These are phyloP conservation scores for Rhinogobio ventralis DNA, from an alignment of 2,797 vertebrate species.

Conservation along the genomic window DNA sequence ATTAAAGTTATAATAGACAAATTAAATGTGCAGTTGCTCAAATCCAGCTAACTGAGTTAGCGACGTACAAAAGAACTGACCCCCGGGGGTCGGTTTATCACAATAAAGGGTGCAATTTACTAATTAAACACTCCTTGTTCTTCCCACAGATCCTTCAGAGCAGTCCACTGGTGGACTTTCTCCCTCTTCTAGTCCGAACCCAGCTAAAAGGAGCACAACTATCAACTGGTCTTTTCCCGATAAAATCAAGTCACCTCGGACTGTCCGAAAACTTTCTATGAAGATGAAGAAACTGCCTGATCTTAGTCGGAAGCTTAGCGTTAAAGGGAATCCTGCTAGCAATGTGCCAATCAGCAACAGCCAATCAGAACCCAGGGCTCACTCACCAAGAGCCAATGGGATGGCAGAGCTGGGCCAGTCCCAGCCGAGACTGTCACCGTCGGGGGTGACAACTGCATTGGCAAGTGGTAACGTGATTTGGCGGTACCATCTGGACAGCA, in stretches of 20 bases:
- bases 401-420: conserved; percentile 70
- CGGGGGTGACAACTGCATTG: conserved; percentile 67
- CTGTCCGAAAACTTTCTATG: conserved; percentile 97
- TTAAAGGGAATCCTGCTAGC: conserved; percentile 86
- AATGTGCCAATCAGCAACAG: conserved; percentile 56
- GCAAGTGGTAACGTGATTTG: conserved; percentile 94
- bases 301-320: conserved; percentile 92
- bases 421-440: conserved; percentile 73
- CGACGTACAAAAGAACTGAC: too few relatives aligned
- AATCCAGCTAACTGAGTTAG: too few relatives aligned
- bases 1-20: too few relatives aligned
- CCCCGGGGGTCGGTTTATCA: too few relatives aligned
- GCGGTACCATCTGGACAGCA: conserved; percentile 96
- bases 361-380: conserved; percentile 74
- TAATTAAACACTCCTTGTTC: conserved; percentile 48
- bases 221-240: conserved; percentile 98
- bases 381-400: conserved; percentile 73
- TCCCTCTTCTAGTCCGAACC: conserved; percentile 89
- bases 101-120: not conserved
- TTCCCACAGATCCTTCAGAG: conserved; percentile 77
- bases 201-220: conserved; percentile 89
- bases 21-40: too few relatives aligned
- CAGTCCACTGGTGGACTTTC: conserved; percentile 79
- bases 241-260: conserved; percentile 96
- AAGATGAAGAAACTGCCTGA: conserved; percentile 98